Evolutionary conservation across 2,888 invertebrate genomes (phyloP), one percentile per base, ranked within the genome.

Genomic region (Cenopis cana): DNA sequence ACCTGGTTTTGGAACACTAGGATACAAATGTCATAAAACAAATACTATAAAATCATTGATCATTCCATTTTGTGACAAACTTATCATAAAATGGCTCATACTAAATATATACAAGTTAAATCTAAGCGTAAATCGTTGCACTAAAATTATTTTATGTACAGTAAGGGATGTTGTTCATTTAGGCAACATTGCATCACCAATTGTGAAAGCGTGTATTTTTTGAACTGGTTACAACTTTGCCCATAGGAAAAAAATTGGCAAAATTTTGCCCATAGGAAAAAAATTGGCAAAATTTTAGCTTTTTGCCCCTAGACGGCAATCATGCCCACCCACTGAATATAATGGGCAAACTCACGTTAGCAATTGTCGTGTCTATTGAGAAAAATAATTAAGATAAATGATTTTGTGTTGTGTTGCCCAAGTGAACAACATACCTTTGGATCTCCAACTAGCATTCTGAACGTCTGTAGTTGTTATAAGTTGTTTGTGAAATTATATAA

Each of bases 81-180:
- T 64, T 54, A 54, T 10, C n/a, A 38, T 52, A 54, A 64, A 54
- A 64, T 64, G 64, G 64, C 64, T 64, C 52, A 64, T 64, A 64
- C 18, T 52, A 64, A 64, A 54, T 64, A 64, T 64, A 54, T 64
- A 64, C 64, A 64, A 11, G 8, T 54, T 6, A 18, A 64, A 54
- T 52, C 52, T 14, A 38, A 62, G 61, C 11, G 20, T 20, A 64
- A 62, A 52, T 38, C 18, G 33, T 33, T 52, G 52, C 38, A 54
- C 10, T 64, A 64, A 64, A 64, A 38, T 64, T 64, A 54, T 20
- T 52, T 64, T 64, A 64, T 64, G 20, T 64, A 64, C 64, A 62
- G 29, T 49, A 36, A 20, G 14, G 29, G 36, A 12, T 36, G 36
- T 54, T 20, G 38, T 36, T 50, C 50, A 50, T 62, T 52, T n/a